Evolutionary conservation across 2,888 invertebrate genomes (phyloP).

Genomic region (Unio pictorum): DNA sequence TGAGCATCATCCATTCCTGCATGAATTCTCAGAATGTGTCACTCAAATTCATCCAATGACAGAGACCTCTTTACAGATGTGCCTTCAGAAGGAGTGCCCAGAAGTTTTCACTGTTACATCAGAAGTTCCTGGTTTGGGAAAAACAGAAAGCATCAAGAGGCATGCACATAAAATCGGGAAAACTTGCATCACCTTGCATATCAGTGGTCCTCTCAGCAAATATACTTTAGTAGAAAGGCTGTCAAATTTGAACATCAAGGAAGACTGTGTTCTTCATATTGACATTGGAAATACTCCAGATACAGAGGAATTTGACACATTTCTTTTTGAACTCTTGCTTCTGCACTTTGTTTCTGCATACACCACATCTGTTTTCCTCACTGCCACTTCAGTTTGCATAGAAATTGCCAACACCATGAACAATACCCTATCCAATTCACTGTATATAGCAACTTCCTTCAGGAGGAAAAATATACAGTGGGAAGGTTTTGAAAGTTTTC

Average conservation of each 20-base stretch:
- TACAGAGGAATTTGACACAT: constrained; percentile 34
- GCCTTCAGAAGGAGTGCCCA: constrained; percentile 20
- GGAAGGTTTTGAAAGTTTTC: constrained; percentile 27
- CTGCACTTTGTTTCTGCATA: constrained; percentile 30
- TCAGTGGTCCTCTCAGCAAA: constrained; percentile 50
- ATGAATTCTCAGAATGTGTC: constrained; percentile 23
- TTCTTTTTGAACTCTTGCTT: constrained; percentile 47
- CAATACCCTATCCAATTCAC: constrained; percentile 32
- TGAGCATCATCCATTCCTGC: constrained; percentile 35
- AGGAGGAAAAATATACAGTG: constrained; percentile 26
- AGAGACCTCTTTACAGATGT: constrained; percentile 12
- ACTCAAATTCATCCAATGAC: constrained; percentile 16
- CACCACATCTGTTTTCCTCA: constrained; percentile 18
- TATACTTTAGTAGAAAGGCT: constrained; percentile 34
- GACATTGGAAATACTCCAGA: constrained; percentile 37
- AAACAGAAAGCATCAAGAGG: constrained; percentile 29
- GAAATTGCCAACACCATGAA: constrained; percentile 49
- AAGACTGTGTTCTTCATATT: constrained; percentile 34
- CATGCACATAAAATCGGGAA: constrained; percentile 13
- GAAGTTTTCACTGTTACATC: constrained; percentile 35
- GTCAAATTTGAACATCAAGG: constrained; percentile 12
- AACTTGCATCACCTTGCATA: constrained; percentile 28
- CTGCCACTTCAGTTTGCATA: constrained; percentile 27
- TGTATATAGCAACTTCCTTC: constrained; percentile 38
- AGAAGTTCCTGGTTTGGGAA: constrained; percentile 40